phyloP scores from a whole-genome alignment of 2,888 invertebrate species.

The Blastobasis lacticolella region DNA sequence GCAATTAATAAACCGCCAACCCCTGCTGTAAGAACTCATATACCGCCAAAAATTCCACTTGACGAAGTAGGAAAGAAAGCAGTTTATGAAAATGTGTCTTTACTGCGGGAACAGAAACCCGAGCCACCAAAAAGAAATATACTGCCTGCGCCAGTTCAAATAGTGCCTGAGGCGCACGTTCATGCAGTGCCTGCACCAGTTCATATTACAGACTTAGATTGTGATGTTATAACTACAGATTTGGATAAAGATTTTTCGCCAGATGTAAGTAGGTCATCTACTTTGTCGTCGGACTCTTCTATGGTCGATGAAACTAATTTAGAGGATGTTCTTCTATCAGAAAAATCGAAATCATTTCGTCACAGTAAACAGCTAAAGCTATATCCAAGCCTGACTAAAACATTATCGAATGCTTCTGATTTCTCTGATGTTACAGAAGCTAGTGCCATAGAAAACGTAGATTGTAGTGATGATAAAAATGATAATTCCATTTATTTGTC shows the following conservation, averaged over 20 bases:
- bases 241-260: slow-evolving; percentile 28
- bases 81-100: slow-evolving; percentile 54
- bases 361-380: slow-evolving; percentile 32
- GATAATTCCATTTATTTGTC: slow-evolving; percentile 47
- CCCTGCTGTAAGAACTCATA: slow-evolving; percentile 51
- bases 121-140: slow-evolving; percentile 44
- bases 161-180: no score
- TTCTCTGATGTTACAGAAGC: slow-evolving; percentile 50
- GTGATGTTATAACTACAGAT: slow-evolving; percentile 23
- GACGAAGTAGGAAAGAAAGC: slow-evolving; percentile 31
- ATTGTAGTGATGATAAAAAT: slow-evolving; percentile 46
- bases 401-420: slow-evolving; percentile 50
- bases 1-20: slow-evolving; percentile 38
- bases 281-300: slow-evolving; percentile 58
- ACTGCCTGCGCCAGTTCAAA: slow-evolving; percentile 13
- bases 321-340: slow-evolving; percentile 62
- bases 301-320: slow-evolving; percentile 62
- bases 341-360: slow-evolving; percentile 64
- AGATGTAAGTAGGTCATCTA: slow-evolving; percentile 46
- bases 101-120: slow-evolving; percentile 35
- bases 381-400: slow-evolving; percentile 34
- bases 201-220: no score
- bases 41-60: slow-evolving; percentile 35
- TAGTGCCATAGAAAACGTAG: slow-evolving; percentile 67
- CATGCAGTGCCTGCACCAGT: no score